Base-by-base conservation (phyloP, 1,140 invertebrate species). In the Scaptodrosophila lebanonensis region DNA sequence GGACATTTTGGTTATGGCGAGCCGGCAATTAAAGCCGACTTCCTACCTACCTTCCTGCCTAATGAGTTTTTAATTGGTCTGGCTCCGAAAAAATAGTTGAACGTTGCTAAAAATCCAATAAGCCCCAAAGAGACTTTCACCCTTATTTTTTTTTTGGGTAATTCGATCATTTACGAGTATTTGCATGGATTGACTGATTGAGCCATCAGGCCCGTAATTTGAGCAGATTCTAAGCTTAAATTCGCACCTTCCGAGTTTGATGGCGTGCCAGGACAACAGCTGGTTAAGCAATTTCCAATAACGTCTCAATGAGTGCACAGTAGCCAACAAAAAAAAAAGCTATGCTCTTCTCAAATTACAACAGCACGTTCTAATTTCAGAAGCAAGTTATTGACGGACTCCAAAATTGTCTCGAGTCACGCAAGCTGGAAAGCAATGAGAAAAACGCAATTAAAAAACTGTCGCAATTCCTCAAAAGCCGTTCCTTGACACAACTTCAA, bases 21-120 rank as follows among this genome's bases (percentile, higher is more conserved):
- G 69, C 73, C 69, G 75, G 75, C 75, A 79, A 79, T 79, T 79
- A 73, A 82, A 68, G 56, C 49, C 50, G 44, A 17, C 25, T 22
- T 17, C n/a, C 59, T 18, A 20, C 25, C 18, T 8, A 29, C 12
- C 16, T 25, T 29, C 27, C 29, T 33, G 53, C 73, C 73, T 79
- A 73, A 79, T 79, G 73, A 73, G 69, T 82, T 79, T 79, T 79
- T 79, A 79, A 79, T 79, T 79, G 73, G 75, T 40, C 30, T 15
- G 40, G 35, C 27, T 29, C 38, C 39, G 40, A 42, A 13, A 29
- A 53, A 70, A 56, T 67, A 57, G 66, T 58, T 33, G 54, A 63
- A 18, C 39, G 51, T 54, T 38, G 50, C 36, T 22, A 42, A 58
- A 36, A 17, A 11, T 11, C n/a, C 29, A 15, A 27, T 33, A 29